Conservation (phyloP, 1,140 invertebrate genomes). For the Drosophila azteca region DNA sequence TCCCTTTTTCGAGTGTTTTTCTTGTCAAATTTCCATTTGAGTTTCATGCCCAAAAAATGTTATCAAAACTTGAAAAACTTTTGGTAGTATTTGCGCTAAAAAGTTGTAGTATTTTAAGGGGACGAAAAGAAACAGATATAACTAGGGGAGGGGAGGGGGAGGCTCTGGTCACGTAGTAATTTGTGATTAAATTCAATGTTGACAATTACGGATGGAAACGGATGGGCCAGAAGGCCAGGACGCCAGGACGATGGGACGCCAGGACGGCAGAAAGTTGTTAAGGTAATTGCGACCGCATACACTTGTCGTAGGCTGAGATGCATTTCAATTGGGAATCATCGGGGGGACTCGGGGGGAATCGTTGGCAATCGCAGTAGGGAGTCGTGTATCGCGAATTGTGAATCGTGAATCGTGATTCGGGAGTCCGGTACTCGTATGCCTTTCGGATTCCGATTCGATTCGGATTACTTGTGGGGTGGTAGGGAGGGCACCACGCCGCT, state of each 20-base stretch:
- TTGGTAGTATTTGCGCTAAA: constrained; percentile 36
- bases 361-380: too few relatives aligned
- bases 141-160: too few relatives aligned
- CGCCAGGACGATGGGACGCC: background rate
- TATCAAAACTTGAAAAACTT: constrained; percentile 25
- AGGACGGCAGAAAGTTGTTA: constrained; percentile 59
- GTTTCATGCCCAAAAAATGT: constrained; percentile 23
- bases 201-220: constrained; percentile 45
- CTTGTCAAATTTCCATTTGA: constrained; percentile 23
- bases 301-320: constrained; percentile 52
- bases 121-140: background rate
- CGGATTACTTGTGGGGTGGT: background rate
- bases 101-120: constrained; percentile 13
- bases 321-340: constrained; percentile 59
- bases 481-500: too few relatives aligned
- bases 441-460: too few relatives aligned
- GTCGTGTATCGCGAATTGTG: too few relatives aligned
- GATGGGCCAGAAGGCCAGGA: background rate
- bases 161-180: constrained; percentile 57
- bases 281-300: constrained; percentile 63
- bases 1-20: constrained; percentile 1
- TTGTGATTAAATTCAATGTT: constrained; percentile 74
- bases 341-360: background rate
- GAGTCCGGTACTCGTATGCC: too few relatives aligned
- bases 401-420: too few relatives aligned